Conservation (phyloP, 1,140 invertebrate genomes). For the Cotesia typhae region DNA sequence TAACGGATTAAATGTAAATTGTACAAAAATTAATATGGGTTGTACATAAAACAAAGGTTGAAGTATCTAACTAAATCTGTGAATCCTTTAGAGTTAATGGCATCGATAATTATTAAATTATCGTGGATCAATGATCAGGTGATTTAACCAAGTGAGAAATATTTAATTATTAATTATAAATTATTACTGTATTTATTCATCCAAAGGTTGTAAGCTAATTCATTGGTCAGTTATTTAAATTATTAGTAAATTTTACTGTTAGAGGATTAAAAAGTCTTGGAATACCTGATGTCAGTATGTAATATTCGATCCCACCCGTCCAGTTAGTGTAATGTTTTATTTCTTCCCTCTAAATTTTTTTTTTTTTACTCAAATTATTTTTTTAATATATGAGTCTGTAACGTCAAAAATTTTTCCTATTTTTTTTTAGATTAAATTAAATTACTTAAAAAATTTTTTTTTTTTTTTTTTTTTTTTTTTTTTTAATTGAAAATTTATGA, state of each 20-base stretch:
- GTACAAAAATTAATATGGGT: constrained; percentile 20
- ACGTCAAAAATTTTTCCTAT: too few species aligned
- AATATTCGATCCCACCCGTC: constrained; percentile 53
- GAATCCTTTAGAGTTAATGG: too few species aligned
- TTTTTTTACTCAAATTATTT: too few species aligned
- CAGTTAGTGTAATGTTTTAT: constrained; percentile 38
- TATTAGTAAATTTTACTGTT: constrained; percentile 43
- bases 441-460: too few species aligned
- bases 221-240: constrained; percentile 42
- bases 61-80: not conserved
- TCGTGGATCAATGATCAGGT: not conserved
- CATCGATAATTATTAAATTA: not conserved
- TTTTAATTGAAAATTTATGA: not conserved
- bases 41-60: constrained; percentile 24
- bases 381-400: too few species aligned
- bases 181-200: constrained; percentile 20
- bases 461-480: too few species aligned
- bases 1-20: constrained; percentile 11
- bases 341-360: not conserved
- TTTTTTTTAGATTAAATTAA: too few species aligned
- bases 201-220: constrained; percentile 21
- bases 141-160: constrained; percentile 30
- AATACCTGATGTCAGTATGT: constrained; percentile 41
- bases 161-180: too few species aligned
- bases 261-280: constrained; percentile 39